Conservation (phyloP, 2,888 invertebrate genomes). For the Epiblema foenella region DNA sequence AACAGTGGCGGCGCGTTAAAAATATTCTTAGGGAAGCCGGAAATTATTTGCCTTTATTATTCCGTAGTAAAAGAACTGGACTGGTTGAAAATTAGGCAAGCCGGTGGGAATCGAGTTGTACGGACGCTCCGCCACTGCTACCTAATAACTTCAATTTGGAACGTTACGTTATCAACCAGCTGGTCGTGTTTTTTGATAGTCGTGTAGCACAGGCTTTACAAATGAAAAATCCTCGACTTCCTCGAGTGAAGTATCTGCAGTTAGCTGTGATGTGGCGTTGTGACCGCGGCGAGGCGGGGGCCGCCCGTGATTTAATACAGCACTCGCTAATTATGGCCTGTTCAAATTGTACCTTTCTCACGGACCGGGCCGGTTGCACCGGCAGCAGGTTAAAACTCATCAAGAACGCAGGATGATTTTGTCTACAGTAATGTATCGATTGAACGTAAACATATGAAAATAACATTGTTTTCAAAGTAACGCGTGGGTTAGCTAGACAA, state of each 20-base stretch:
- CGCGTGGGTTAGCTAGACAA: background rate
- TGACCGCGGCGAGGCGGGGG: constrained; percentile 52
- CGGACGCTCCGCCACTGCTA: too few species aligned
- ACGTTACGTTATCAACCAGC: too few species aligned
- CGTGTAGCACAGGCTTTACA: background rate
- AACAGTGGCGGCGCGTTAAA: too few species aligned
- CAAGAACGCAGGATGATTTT: background rate
- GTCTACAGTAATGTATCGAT: background rate
- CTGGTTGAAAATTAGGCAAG: too few species aligned
- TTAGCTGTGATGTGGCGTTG: constrained; percentile 4
- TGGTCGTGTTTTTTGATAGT: too few species aligned
- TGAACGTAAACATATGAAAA: background rate
- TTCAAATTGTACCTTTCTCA: constrained; percentile 84
- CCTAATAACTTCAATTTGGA: too few species aligned
- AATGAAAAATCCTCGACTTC: background rate
- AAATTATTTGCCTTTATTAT: too few species aligned
- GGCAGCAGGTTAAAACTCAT: constrained; percentile 41
- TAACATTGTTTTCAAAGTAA: background rate
- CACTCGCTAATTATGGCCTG: constrained; percentile 83
- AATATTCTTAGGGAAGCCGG: too few species aligned
- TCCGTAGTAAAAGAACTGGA: too few species aligned
- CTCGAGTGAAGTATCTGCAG: constrained; percentile 34
- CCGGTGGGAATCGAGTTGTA: too few species aligned
- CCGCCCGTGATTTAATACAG: constrained; percentile 78
- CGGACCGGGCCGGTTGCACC: constrained; percentile 64